Evolutionary conservation across 2,113 vertebrate species (phyloP).

Genomic region (Hippocampus mohnikei): DNA sequence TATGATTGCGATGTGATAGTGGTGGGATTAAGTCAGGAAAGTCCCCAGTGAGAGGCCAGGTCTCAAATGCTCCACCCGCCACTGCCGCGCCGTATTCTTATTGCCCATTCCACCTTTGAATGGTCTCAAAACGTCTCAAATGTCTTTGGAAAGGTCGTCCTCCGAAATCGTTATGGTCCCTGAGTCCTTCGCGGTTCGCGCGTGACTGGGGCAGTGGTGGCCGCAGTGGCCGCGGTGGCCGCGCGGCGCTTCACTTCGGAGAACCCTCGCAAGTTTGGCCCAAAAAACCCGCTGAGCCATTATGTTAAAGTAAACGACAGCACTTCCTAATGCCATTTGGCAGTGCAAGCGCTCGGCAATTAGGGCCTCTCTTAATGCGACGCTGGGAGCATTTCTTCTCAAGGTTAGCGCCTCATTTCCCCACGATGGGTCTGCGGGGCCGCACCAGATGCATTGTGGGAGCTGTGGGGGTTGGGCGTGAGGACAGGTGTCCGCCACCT

Average conservation of each 20-base stretch:
- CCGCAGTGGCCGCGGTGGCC: constrained; percentile 61
- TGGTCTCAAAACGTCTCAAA: constrained; percentile 39
- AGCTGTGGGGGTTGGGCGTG: constrained; percentile 68
- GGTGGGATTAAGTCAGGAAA: background rate
- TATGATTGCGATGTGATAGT: background rate
- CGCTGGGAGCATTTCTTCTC: constrained; percentile 76
- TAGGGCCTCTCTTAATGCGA: constrained; percentile 75
- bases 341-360: constrained; percentile 70
- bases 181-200: constrained; percentile 51
- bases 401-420: constrained; percentile 78
- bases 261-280: constrained; percentile 69
- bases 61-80: background rate
- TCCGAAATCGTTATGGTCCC: constrained; percentile 51
- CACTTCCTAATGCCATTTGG: constrained; percentile 76
- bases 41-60: background rate
- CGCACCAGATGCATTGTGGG: constrained; percentile 75
- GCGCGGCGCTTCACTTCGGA: constrained; percentile 64
- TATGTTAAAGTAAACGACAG: constrained; percentile 78
- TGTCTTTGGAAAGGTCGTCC: constrained; percentile 46
- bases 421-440: constrained; percentile 74
- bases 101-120: constrained; percentile 24
- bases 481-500: constrained; percentile 77
- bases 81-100: background rate
- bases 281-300: constrained; percentile 75
- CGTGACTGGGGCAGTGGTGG: constrained; percentile 39